Base-by-base conservation (phyloP, 2,888 invertebrate genomes). In the Acrocyrtus sp. region DNA sequence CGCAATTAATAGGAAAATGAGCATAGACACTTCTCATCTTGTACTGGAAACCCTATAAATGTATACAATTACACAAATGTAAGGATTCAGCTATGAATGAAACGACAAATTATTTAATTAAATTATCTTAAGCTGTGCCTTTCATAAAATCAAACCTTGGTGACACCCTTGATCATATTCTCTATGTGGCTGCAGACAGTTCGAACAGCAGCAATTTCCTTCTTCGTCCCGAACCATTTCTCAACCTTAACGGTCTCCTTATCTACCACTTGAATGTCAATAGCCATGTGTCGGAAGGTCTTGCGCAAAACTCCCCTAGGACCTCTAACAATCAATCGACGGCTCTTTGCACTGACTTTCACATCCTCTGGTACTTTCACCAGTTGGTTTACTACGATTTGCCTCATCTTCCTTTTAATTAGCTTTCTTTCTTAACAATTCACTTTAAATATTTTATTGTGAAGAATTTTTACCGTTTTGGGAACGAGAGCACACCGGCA, bases 1-100 rank as follows among this genome's bases (percentile, higher is more conserved):
- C 95, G 85, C 98, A 95, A 87, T 99, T 99, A 85, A 99, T 99
- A 85, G 99, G 99, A 88, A 99, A 99, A 88, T 99, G 99, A 85
- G 99, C 99, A 84, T 99, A 99, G 82, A 98, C 99, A 62, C 98
- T 96, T 83, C 98, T 90, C 99, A 99, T 99, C 88, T 98, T 99
- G 88, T 99, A 99, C 84, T 93, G 91, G 87, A 94, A 99, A 77
- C 99, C 99, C 87, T 93, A 91, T 1, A 60, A 69, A 34, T 15
- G 39, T 57, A 51, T 34, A 47, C 29, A 62, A 24, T n/a, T 12
- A 12, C 24, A 5, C 26, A 56, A 56, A 12, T 15, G n/a, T n/a
- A n/a, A n/a, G n/a, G n/a, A n/a, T n/a, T n/a, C n/a, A n/a, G n/a
- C n/a, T n/a, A n/a, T n/a, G n/a, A n/a, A n/a, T n/a, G n/a, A n/a